Conservation (phyloP, 2,888 invertebrate genomes). For the Tetragonula carbonaria region DNA sequence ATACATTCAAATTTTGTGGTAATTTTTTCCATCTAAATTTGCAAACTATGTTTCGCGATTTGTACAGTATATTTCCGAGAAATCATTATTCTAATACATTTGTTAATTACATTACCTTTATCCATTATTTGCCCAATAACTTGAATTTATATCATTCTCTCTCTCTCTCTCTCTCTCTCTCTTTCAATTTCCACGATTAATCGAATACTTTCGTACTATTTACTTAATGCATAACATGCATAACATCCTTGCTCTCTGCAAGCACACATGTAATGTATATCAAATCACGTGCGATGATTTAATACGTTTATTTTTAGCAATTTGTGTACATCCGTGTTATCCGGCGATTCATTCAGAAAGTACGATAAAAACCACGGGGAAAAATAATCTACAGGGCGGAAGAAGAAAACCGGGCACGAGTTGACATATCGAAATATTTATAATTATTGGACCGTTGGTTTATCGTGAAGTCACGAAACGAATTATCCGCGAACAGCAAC, state of each 20-base stretch:
- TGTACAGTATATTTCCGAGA: neutral
- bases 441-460: neutral
- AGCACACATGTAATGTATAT: too few relatives aligned
- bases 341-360: neutral
- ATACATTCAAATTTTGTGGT: too few relatives aligned
- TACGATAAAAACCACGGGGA: neutral
- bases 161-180: too few relatives aligned
- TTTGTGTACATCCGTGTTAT: neutral
- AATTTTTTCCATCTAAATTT: too few relatives aligned
- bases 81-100: neutral
- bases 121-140: neutral
- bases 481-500: constrained; percentile 3
- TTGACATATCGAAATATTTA: neutral
- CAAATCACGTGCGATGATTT: too few relatives aligned
- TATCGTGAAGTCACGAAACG: constrained; percentile 1
- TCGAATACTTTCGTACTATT: neutral
- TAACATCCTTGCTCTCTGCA: neutral
- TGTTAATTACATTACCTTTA: neutral
- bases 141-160: too few relatives aligned
- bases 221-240: neutral
- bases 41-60: neutral
- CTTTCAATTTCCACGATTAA: too few relatives aligned
- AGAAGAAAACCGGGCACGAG: neutral
- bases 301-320: too few relatives aligned
- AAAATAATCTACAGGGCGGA: neutral